A percentile compares a stretch with the other conserved stretches of the same genome.
Evolutionary conservation across 2,888 invertebrate species (phyloP).

Genomic region (Eilema depressum): DNA sequence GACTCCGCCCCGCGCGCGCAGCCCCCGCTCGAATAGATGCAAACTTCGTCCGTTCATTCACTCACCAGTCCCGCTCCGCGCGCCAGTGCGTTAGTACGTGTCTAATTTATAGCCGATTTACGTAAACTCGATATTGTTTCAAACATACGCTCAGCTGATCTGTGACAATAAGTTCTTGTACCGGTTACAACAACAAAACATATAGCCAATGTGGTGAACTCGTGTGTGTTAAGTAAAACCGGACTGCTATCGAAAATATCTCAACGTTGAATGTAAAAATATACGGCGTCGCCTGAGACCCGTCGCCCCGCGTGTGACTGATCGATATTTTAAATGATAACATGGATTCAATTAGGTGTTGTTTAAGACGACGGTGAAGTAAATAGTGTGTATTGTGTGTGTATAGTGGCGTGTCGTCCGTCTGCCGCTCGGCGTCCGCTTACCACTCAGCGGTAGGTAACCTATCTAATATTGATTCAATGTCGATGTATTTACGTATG

Average conservation of each 20-base stretch:
- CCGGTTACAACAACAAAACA: conserved; percentile 39
- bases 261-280: conserved; percentile 82
- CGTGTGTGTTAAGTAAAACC: conserved; percentile 56
- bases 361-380: conserved; percentile 76
- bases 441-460: conserved; percentile 68
- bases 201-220: conserved; percentile 46
- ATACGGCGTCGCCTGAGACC: conserved; percentile 80
- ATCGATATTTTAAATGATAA: conserved; percentile 87
- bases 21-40: conserved; percentile 48
- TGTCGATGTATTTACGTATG: conserved; percentile 71
- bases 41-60: conserved; percentile 71
- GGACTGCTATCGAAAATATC: conserved; percentile 74
- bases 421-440: conserved; percentile 55
- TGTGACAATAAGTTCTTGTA: conserved; percentile 66
- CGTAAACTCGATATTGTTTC: conserved; percentile 78
- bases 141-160: conserved; percentile 84
- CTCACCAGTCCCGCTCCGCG: conserved; percentile 77
- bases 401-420: conserved; percentile 58
- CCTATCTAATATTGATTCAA: conserved; percentile 77
- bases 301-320: conserved; percentile 81
- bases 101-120: conserved; percentile 43
- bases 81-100: conserved; percentile 56
- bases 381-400: conserved; percentile 64
- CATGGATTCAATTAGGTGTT: conserved; percentile 84
- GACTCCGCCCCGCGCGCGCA: conserved; percentile 49